Evolutionary conservation across 1,140 invertebrate genomes (phyloP).

Genomic region (Pseudomyrmex concolor): DNA sequence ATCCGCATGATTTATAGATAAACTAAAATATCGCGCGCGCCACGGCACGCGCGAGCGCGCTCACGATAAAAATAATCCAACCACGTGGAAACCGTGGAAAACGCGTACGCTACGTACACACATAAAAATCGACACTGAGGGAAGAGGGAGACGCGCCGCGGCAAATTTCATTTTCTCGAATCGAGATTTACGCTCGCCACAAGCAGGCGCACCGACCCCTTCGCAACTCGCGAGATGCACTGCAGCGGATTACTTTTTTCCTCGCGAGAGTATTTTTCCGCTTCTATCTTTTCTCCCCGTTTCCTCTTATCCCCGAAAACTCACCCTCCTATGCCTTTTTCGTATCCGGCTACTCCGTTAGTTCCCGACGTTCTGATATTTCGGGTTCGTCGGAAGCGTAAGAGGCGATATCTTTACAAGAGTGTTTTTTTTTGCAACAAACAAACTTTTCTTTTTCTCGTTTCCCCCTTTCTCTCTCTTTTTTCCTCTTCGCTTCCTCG

Average conservation of each 20-base stretch:
- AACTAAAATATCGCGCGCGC: constrained; percentile 54
- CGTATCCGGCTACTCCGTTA: constrained; percentile 48
- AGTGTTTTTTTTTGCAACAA: constrained; percentile 52
- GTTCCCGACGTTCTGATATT: constrained; percentile 50
- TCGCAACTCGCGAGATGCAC: constrained; percentile 40
- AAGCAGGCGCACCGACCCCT: constrained; percentile 21
- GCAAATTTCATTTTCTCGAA: constrained; percentile 47
- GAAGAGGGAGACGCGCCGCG: not conserved
- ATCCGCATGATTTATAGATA: constrained; percentile 44
- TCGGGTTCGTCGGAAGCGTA: constrained; percentile 55
- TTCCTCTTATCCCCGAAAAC: not conserved
- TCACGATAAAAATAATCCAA: constrained; percentile 53
- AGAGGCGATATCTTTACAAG: constrained; percentile 71
- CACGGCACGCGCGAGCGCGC: not conserved
- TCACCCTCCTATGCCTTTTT: not conserved
- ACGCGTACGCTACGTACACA: not conserved
- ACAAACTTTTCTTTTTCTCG: constrained; percentile 36
- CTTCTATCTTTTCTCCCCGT: too few species aligned
- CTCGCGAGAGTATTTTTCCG: constrained; percentile 59
- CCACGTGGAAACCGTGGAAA: constrained; percentile 29
- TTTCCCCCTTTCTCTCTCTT: constrained; percentile 1
- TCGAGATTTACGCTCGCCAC: constrained; percentile 48
- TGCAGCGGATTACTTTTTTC: constrained; percentile 51
- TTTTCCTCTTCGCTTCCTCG: too few species aligned
- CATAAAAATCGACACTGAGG: constrained; percentile 32